Evolutionary conservation across 1,140 invertebrate genomes (phyloP), one percentile per base, ranked within the genome.

Genomic region (Sinella curviseta): DNA sequence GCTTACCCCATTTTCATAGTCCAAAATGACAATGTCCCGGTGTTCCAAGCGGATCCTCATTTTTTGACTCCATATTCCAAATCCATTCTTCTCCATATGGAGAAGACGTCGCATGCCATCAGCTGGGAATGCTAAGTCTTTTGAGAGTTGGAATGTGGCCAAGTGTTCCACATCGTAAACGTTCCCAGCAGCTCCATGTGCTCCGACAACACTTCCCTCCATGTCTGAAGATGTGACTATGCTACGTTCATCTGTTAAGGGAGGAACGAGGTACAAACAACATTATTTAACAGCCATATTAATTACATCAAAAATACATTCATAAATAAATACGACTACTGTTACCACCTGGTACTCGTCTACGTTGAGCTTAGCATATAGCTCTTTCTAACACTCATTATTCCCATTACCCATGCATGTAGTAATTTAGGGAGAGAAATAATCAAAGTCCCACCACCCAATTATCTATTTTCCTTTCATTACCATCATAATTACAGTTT

Each of bases 61-160:
- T 86, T 97, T 97, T 88, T 99, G 97, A 39, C 97, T 99, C 97
- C 97, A 99, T 86, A 99, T 99, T 83, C 96, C 96, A 57, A 83
- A 83, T 84, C 95, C 97, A 35, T 95, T 95, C 88, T 98, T 98
- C 89, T 99, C 98, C 88, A 99, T 91, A 87, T 98, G 95, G 30
- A 98, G 89, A 65, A 99, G 90, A 54, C 97, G 90, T 28, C 96
- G 89, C 92, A 99, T 96, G n/a, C 98, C 98, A 89, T 99, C 97
- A 12, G 93, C 91, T 8, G 94, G 94, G 87, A 94, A 94, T 39
- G 95, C 90, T 85, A 96, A 94, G 86, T 95, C 93, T 85, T 94
- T 91, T 57, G 94, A 94, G 39, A 98, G 95, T 0, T 95, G 96
- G 88, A 99, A 99, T 24, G 98, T 99, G 65, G 98, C 97, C 87